Percentiles rank a stretch among this genome's conserved stretches.
These are phyloP conservation scores for Eremobia ochroleuca DNA, from an alignment of 2,888 invertebrate genomes.

Conservation along the genomic window DNA sequence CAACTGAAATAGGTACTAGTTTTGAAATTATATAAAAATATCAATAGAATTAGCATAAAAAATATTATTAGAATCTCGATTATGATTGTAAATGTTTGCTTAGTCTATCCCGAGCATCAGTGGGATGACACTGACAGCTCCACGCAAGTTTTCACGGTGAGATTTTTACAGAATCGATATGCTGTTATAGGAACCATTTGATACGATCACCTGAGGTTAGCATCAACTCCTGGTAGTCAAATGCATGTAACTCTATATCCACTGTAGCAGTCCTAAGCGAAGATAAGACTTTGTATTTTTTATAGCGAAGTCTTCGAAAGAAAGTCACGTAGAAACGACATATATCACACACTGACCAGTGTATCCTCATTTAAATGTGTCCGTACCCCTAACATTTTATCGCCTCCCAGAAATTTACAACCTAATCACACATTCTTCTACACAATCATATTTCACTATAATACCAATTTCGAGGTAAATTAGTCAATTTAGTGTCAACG, in stretches of 20 bases:
- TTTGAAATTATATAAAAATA: no score
- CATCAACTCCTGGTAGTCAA: not conserved
- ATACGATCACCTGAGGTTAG: not conserved
- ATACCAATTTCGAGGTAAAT: conserved; percentile 67
- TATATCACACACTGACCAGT: conserved; percentile 31
- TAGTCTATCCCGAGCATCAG: no score
- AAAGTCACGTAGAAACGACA: conserved; percentile 7
- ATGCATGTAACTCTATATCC: not conserved
- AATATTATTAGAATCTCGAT: no score
- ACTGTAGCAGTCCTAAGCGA: not conserved
- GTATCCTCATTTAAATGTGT: conserved; percentile 30
- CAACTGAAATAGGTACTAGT: no score
- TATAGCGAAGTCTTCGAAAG: not conserved
- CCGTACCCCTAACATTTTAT: conserved; percentile 32
- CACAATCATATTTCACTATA: conserved; percentile 47
- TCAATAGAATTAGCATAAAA: no score
- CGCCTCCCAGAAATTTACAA: conserved; percentile 39
- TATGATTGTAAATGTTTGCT: no score
- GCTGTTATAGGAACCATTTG: no score
- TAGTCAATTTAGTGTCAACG: conserved; percentile 64
- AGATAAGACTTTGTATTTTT: not conserved
- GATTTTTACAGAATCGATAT: no score
- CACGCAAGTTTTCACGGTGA: no score
- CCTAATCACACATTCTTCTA: conserved; percentile 51
- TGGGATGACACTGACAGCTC: no score